Base-by-base conservation (phyloP, 2,888 invertebrate species). In the Drosophila colorata region DNA sequence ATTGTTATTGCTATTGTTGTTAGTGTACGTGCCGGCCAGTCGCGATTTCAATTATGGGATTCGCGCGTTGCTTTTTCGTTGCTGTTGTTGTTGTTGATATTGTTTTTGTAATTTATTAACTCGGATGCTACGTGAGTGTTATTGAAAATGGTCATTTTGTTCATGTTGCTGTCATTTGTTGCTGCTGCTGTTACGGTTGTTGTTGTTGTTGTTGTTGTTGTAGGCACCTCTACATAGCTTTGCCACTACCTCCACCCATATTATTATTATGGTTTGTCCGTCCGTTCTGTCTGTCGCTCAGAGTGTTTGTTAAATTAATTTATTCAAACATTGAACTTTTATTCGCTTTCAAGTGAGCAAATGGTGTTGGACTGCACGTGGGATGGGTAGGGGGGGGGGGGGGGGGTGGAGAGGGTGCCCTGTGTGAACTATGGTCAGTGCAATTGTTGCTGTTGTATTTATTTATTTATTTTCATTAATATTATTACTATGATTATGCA, bases 271-370 rank as follows among this genome's bases (percentile, higher is more conserved):
- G 53, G 23, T 48, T 43, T 44, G 40, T 38, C 49, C 35, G 38
- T 51, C 46, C 48, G 38, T 25, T 31, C 28, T 4, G 8, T 56
- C 44, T 18, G 41, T 58, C 60, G 31, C 38, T 20, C 46, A 7
- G 38, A 65, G 46, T 66, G 56, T 57, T 66, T 64, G 40, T 41
- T 41, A 37, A 68, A 58, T 73, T 75, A 80, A 80, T 86, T 86
- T 86, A 86, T 83, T 80, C 86, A 83, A 86, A 74, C 83, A 83
- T 83, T 83, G 83, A 83, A 83, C 86, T 86, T 83, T 78, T 83
- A 74, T 82, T 79, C 69, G 63, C 70, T 72, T 74, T 70, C 74
- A 74, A 61, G 58, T 47, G 64, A 69, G 74, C 77, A 57, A 78
- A 80, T 63, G 52, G 53, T 31, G 53, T 53, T 25, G 41, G 16